These are phyloP conservation scores for Pseudopodoces humilis DNA, from an alignment of 2,113 vertebrate species.

Conservation along the genomic window DNA sequence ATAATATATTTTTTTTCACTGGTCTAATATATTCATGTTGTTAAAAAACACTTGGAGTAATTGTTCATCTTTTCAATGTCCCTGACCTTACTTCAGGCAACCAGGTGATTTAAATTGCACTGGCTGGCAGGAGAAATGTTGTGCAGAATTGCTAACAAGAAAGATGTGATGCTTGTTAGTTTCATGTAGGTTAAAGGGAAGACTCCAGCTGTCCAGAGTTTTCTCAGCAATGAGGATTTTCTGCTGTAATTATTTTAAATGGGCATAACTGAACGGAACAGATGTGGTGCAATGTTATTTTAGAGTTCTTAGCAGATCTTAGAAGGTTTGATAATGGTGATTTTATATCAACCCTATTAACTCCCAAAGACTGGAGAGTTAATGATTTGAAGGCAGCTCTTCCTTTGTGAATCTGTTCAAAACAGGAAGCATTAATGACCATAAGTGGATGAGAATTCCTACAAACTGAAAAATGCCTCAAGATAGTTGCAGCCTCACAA, in stretches of 20 bases:
- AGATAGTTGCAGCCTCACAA: background rate
- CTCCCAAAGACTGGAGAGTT: background rate
- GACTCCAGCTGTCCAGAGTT: background rate
- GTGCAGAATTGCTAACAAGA: background rate
- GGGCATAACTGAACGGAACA: background rate
- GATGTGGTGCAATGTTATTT: background rate
- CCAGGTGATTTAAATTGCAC: background rate
- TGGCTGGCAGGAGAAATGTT: background rate
- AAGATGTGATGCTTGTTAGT: background rate
- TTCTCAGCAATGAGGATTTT: background rate
- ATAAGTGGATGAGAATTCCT: background rate
- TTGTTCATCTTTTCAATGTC: background rate
- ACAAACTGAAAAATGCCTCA: background rate
- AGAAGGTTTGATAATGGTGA: background rate
- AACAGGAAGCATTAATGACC: background rate
- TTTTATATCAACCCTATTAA: background rate
- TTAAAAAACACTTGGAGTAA: background rate
- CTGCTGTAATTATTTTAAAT: slow-evolving; percentile 3
- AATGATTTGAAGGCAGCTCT: background rate
- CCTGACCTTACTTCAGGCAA: background rate
- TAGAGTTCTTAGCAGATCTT: background rate
- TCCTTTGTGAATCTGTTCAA: background rate
- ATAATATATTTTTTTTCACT: background rate
- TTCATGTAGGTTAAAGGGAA: slow-evolving; percentile 1
- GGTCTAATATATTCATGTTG: background rate